phyloP scores from a whole-genome alignment of 2,113 vertebrate species.

The Falcunculus frontatus region DNA sequence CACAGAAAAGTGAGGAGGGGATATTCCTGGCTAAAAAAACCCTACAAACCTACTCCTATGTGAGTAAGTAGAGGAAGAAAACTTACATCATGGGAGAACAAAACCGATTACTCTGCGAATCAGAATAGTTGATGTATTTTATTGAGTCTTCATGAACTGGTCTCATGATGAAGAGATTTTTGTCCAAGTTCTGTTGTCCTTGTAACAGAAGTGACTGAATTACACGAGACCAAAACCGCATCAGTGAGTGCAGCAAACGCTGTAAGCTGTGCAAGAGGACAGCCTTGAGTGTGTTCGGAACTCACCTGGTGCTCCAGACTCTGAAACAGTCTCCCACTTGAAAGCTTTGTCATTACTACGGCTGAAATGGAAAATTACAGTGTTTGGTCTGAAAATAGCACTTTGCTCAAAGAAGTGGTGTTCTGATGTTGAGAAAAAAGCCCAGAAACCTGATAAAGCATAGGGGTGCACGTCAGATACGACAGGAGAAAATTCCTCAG shows the following conservation, averaged over 20 bases:
- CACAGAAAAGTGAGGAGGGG: not conserved
- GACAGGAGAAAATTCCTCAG: not conserved
- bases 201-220: not conserved
- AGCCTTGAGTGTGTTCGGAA: not conserved
- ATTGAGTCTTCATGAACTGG: not conserved
- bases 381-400: not conserved
- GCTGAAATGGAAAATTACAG: not conserved
- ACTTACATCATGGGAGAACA: not conserved
- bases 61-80: not conserved
- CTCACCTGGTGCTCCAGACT: not conserved
- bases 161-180: not conserved
- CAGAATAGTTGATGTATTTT: not conserved
- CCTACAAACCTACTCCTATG: not conserved
- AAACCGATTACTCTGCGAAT: not conserved
- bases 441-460: not conserved
- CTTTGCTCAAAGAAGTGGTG: not conserved
- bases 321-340: not conserved
- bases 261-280: not conserved
- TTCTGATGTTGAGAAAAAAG: not conserved
- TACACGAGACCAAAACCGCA: not conserved
- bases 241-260: not conserved
- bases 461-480: not conserved
- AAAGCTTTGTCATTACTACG: not conserved
- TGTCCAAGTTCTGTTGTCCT: not conserved
- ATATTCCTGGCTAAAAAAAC: not conserved